Evolutionary conservation across 2,888 invertebrate species (phyloP), one percentile per base, ranked within the genome.

Genomic region (Papilio elwesi): DNA sequence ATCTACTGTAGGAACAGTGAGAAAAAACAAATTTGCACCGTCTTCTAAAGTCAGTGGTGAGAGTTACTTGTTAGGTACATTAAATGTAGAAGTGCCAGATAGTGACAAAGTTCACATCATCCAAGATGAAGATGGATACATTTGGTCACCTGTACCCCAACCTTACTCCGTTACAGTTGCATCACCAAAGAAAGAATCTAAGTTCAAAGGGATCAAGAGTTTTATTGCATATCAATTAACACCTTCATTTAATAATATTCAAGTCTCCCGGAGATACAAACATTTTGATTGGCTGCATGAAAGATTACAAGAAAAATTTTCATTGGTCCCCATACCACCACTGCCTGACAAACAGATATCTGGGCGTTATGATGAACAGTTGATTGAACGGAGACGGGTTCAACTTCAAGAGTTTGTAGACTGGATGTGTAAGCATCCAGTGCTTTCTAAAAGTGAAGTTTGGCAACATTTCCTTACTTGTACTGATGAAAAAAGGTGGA

Each of bases 211-310:
- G 57, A 95, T 99, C 81, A 99, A 99, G 92, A 99, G 98, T 83
- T 99, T 97, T 84, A 99, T 99, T 81, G 98, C 98, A 64, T 99
- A 99, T 92, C 98, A 98, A 84, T 90, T 99, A 76, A 99, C 98
- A 70, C 99, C 99, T 5, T 98, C 98, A 90, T 98, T 98, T 87
- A 98, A 97, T 86, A 97, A 97, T 84, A 97, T 98, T 80, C 98
- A 98, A 94, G 99, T 98, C 47, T 97, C 97, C 52, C 95, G 99
- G 77, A 95, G 99, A 79, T 99, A 99, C 92, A 99, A 99, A 90
- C 99, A 99, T 90, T 99, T 99, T 90, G 99, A 99, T 94, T 99
- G 99, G 99, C 91, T 99, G 70, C 99, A 99, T 90, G 98, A 98
- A 86, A 95, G 99, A 79, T 93, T 99, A 76, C 96, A 97, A 81